Percentiles rank a stretch among this genome's conserved stretches.
Evolutionary conservation across 2,888 invertebrate genomes (phyloP).

Genomic region (Oligia fasciuncula): DNA sequence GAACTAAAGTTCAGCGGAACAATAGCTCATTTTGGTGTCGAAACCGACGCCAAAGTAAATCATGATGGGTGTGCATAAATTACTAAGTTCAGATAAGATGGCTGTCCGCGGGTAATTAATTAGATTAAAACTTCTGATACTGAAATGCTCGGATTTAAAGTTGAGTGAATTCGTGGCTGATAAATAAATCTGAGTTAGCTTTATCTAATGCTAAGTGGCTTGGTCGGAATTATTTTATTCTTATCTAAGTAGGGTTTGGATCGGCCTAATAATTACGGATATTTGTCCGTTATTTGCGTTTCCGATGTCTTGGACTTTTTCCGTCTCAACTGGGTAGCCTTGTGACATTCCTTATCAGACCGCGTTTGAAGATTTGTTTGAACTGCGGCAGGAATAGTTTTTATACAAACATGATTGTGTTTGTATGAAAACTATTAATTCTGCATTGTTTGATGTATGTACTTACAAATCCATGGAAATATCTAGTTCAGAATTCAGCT

Average conservation of each 20-base stretch:
- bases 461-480: not conserved
- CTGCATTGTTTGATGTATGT: slow-evolving; percentile 15
- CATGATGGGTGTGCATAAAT: slow-evolving; percentile 70
- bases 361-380: not conserved
- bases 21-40: slow-evolving; percentile 76
- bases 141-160: slow-evolving; percentile 40
- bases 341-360: slow-evolving; percentile 3
- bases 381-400: not conserved
- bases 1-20: slow-evolving; percentile 86
- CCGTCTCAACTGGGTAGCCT: not conserved
- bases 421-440: too few relatives aligned
- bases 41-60: slow-evolving; percentile 71
- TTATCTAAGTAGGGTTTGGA: slow-evolving; percentile 35
- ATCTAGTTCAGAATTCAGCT: not conserved
- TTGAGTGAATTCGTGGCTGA: slow-evolving; percentile 50
- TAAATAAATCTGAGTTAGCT: slow-evolving; percentile 44
- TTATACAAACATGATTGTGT: not conserved
- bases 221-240: slow-evolving; percentile 30
- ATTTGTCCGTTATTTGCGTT: slow-evolving; percentile 20
- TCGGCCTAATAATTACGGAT: slow-evolving; percentile 30
- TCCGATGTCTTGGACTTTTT: slow-evolving; percentile 11
- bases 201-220: slow-evolving; percentile 47
- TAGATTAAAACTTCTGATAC: slow-evolving; percentile 48
- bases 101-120: slow-evolving; percentile 52
- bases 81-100: slow-evolving; percentile 57